Evolutionary conservation across 2,888 invertebrate genomes (phyloP).

Genomic region (Melinopterus prodromus): DNA sequence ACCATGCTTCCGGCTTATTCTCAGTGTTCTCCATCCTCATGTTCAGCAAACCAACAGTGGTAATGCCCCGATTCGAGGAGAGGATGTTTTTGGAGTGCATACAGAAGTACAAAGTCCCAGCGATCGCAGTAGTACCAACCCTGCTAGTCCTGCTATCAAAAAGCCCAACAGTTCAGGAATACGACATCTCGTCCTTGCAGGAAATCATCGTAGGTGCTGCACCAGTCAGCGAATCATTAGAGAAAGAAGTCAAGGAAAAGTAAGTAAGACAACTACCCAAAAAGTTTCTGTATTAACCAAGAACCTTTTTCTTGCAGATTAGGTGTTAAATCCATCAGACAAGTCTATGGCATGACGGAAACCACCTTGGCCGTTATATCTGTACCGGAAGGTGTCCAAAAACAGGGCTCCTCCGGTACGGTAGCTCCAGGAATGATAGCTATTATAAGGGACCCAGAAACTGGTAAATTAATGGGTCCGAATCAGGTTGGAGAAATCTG

Average conservation of each 20-base stretch:
- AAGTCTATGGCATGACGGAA: slow-evolving; percentile 83
- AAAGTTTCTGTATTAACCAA: not conserved
- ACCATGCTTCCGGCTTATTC: slow-evolving; percentile 48
- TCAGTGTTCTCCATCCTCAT: slow-evolving; percentile 43
- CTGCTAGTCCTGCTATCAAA: slow-evolving; percentile 63
- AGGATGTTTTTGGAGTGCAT: slow-evolving; percentile 71
- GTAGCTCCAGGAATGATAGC: slow-evolving; percentile 69
- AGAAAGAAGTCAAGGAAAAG: slow-evolving; percentile 33
- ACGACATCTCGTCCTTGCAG: slow-evolving; percentile 71
- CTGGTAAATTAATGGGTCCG: slow-evolving; percentile 67
- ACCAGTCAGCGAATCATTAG: slow-evolving; percentile 72
- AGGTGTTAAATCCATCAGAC: slow-evolving; percentile 48
- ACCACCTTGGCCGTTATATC: slow-evolving; percentile 67
- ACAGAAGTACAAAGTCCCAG: slow-evolving; percentile 61
- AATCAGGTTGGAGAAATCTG: slow-evolving; percentile 80
- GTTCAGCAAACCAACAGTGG: slow-evolving; percentile 37
- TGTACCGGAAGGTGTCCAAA: slow-evolving; percentile 54
- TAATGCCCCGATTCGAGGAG: slow-evolving; percentile 71
- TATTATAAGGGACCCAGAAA: slow-evolving; percentile 71
- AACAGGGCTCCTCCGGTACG: slow-evolving; percentile 70
- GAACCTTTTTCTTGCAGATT: slow-evolving; percentile 15
- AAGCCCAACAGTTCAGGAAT: slow-evolving; percentile 59
- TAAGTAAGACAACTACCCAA: not conserved
- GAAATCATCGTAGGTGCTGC: slow-evolving; percentile 78
- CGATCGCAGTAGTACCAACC: slow-evolving; percentile 60